Evolutionary conservation across 37 sponge, comb jelly and placozoan genomes (phyloP), one percentile per base, ranked within the genome.

Genomic region (Mnemiopsis leidyi): DNA sequence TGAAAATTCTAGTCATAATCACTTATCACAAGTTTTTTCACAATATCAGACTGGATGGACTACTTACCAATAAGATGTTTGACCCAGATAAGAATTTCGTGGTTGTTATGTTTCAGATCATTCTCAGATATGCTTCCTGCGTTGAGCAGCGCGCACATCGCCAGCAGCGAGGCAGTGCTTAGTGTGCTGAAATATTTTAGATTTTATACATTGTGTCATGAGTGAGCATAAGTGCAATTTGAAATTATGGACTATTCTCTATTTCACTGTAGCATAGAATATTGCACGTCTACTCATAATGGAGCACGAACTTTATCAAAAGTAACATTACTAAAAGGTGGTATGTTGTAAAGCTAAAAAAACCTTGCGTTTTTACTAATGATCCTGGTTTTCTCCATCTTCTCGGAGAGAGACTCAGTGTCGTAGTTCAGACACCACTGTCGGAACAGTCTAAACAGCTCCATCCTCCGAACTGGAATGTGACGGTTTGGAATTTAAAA

Each of bases 91-190:
- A 79, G 38, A 23, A 79, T 79, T 26, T 79, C 82, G 23, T 21
- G 36, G 82, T 79, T 79, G 37, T 79, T 79, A 23, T 79, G 82
- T 79, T 38, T 32, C 16, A 79, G 82, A 79, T 79, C 82, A 23
- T 79, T 79, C 82, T 79, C 82, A 7, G 82, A 79, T 21, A 79
- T 79, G 23, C 82, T 79, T 13, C 82, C 82, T 7, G 82, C 82
- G 82, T 79, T 79, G 38, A 79, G 82, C 3, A 79, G 38, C 2
- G 82, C 82, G 36, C 82, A 79, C 82, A 79, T 79, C 21, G 82
- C 82, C 82, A 79, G 38, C 32, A 79, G 37, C 3, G 82, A 32
- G 16, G 82, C 82, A 5, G 36, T 79, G 7, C 36, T 36, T 38
- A 79, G 82, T 5, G 82, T 26, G 7, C 82, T 79, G 82, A 36